These are phyloP conservation scores for Motacilla tschutschensis DNA, from an alignment of 2,113 vertebrate genomes.

Conservation along the genomic window DNA sequence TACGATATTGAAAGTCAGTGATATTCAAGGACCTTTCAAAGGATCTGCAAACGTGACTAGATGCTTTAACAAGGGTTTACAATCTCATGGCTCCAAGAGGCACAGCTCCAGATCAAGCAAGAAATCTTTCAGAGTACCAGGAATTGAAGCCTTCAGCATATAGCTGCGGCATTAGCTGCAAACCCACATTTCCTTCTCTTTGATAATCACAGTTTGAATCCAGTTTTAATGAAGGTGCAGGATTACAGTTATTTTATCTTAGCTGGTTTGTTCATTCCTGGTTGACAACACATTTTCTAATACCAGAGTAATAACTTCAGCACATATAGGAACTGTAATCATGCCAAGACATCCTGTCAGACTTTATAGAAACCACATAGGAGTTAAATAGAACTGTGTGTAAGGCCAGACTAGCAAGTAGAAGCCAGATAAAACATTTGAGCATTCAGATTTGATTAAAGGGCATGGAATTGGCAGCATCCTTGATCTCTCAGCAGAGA, in stretches of 20 bases:
- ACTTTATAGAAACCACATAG: neutral
- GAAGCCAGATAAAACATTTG: neutral
- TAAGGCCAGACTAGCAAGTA: neutral
- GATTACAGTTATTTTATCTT: slow-evolving; percentile 22
- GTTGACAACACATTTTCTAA: neutral
- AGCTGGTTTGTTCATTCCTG: slow-evolving; percentile 10
- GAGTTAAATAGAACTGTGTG: neutral
- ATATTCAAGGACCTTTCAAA: neutral
- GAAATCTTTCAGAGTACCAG: neutral
- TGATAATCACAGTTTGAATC: slow-evolving; percentile 18
- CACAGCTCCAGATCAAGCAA: neutral
- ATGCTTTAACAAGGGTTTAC: neutral
- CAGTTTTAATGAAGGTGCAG: slow-evolving; percentile 9
- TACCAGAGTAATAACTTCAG: neutral
- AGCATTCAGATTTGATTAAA: slow-evolving; percentile 37
- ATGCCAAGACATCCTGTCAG: neutral
- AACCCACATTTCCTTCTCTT: neutral
- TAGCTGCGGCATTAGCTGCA: neutral
- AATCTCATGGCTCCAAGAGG: neutral
- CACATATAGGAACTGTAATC: neutral
- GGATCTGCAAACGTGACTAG: neutral
- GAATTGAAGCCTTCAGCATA: neutral
- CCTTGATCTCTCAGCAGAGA: neutral
- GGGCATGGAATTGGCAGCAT: neutral
- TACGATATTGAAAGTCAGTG: neutral